Evolutionary conservation across 1,140 invertebrate species (phyloP), one percentile per base, ranked within the genome.

Genomic region (Dinoponera quadriceps): DNA sequence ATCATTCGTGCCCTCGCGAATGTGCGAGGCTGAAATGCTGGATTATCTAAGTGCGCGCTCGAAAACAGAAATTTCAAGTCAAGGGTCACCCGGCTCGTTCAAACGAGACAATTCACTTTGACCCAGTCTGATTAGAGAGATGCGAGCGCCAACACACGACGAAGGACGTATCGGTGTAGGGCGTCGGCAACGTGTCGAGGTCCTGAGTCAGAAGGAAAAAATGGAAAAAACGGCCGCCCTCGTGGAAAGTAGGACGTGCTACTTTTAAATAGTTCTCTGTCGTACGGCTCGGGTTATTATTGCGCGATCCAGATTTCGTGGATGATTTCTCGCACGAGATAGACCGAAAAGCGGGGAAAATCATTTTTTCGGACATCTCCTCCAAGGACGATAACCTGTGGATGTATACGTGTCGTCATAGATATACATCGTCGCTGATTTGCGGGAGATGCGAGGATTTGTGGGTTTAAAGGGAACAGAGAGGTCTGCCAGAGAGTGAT

Each of bases 231-330:
- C 18, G 29, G 16, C 55, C 55, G 57, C 66, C 51, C 57, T 82
- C 25, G 72, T 59, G 68, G 44, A 74, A 85, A 84, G 77, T 68
- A 71, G 77, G 60, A 49, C 65, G 69, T 69, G 51, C 86, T 77
- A 88, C 81, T 84, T 90, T 88, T 87, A 90, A 91, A 91, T 91
- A 90, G 84, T 86, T 75, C 62, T 49, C 60, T 57, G 68, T 65
- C 88, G 92, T 90, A 92, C 89, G 62, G 90, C 88, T 88, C 91
- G 84, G 85, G 90, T 90, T 93, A 92, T 92, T 91, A 92, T 92
- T 91, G 86, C 81, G 29, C 68, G 87, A 87, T 91, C 90, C 89
- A 90, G 54, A 85, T 78, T 51, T 62, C 29, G 33, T 18, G n/a
- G 25, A 20, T 80, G 66, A 72, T 65, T 62, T 78, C 54, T 62